Base-by-base conservation (phyloP, 2,888 invertebrate species). In the Mythimna ferrago region DNA sequence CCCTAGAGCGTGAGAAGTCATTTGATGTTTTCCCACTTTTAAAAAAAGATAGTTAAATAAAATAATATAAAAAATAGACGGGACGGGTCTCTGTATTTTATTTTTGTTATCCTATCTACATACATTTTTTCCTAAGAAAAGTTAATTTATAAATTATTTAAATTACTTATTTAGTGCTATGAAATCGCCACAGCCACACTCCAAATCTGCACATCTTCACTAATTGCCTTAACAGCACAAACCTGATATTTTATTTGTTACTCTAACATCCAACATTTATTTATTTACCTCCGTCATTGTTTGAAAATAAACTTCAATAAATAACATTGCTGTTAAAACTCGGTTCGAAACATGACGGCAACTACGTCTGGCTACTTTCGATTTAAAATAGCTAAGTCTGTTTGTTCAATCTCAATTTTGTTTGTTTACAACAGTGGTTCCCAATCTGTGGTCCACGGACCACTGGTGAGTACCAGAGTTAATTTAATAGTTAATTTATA, bases 341-440 rank as follows among this genome's bases (percentile, higher is more conserved):
- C 48, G 9, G 41, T 21, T 64, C 60, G 68, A 73, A 67, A 75
- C 75, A 79, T 71, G 35, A 60, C 35, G 16, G 48, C 48, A 4
- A 48, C 48, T 48, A 48, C 48, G 56, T 79, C 83, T 83, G 83
- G 83, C 56, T 82, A 73, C 62, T 82, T 74, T 83, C 76, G 54
- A 41, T 73, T 71, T 19, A 67, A 79, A 82, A 79, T 82, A 85
- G 72, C 79, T 14, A 62, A 73, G 21, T 51, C 1, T 83, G 70
- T 76, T 78, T 78, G 75, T 53, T 82, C 38, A 72, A 53, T 41
- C 48, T 53, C n/a, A 56, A 71, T 71, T 16, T 35, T 53, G 65
- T 35, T 66, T 66, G 51, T 75, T 35, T 38, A 38, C 38, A 38
- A 2, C 38, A 38, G 38, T 7, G 9, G 38, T 9, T 38, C 38